Evolutionary conservation across 2,113 vertebrate genomes (phyloP), one percentile per base, ranked within the genome.

Genomic region (Hydrolagus affinis): DNA sequence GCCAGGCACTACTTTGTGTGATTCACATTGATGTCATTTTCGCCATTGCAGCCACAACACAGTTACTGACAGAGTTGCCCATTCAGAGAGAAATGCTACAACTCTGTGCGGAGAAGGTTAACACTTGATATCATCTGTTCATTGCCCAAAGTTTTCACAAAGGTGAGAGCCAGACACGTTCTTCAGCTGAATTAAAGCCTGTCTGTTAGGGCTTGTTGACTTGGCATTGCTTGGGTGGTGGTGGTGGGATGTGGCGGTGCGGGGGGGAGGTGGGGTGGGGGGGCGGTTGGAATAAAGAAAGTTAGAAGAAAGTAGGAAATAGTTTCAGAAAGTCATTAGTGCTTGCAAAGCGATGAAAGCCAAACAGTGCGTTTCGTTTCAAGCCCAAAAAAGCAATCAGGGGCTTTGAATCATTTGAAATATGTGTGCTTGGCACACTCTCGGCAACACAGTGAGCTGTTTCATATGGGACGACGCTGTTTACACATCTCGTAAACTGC

Each of bases 381-480:
- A 32, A 83, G 64, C 66, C 78, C 59, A 83, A 66, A 83, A 66
- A 83, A 66, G 78, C 78, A 83, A 83, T 83, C 78, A 83, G 78
- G 25, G 66, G 44, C 44, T 28, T 83, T 83, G 66, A 83, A 83
- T 83, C 60, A 83, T 83, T 83, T 83, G 25, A 83, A 64, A 68
- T 83, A 83, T 83, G 78, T 68, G 62, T 17, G 78, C 19, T 83
- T 83, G 78, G 78, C 78, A 83, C 78, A 30, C 66, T 64, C 66
- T 83, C 60, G 66, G 64, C 78, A 64, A 66, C 60, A 83, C 78
- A 83, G 78, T 62, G 66, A 62, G 60, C 78, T 28, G 1, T 44
- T 44, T 21, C 62, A 83, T 83, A 25, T 64, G 59, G n/a, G 66
- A 30, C 30, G 78, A 83, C 32, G 78, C 66, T 83, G 78, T 83